These are phyloP conservation scores for Parambassis ranga DNA, from an alignment of 2,797 vertebrate species.

Conservation along the genomic window DNA sequence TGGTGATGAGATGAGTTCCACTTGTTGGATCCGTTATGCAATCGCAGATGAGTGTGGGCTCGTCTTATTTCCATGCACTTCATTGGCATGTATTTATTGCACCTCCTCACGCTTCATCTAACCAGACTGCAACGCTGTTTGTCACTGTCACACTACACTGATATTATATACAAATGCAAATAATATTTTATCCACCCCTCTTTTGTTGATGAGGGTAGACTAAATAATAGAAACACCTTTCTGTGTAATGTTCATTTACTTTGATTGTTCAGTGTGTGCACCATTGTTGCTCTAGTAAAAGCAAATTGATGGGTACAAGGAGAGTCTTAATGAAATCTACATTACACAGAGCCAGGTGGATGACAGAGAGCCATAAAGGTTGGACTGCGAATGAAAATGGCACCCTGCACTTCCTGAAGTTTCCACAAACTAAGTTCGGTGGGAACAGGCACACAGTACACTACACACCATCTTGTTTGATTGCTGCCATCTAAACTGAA, in stretches of 20 bases:
- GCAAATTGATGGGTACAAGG: no score
- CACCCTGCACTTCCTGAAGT: no score
- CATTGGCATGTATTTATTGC: conserved; percentile 47
- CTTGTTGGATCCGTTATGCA: conserved; percentile 79
- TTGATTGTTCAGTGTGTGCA: no score
- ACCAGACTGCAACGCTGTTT: conserved; percentile 5
- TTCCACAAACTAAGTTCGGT: no score
- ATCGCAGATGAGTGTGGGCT: conserved; percentile 78
- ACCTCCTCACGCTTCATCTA: conserved; percentile 23
- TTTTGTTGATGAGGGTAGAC: neutral
- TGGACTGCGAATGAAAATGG: no score
- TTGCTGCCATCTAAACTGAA: no score
- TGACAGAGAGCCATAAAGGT: no score
- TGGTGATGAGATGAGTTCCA: conserved; percentile 75
- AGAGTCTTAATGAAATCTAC: no score
- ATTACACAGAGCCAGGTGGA: no score
- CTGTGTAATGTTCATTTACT: neutral
- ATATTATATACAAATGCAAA: neutral
- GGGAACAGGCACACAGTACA: no score
- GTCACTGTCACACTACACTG: neutral
- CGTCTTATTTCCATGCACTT: conserved; percentile 69
- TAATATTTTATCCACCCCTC: neutral
- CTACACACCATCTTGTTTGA: no score
- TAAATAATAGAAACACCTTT: neutral
- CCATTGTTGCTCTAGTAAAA: no score